Evolutionary conservation across 2,797 vertebrate genomes (phyloP).

Genomic region (Silurus aristotelis): DNA sequence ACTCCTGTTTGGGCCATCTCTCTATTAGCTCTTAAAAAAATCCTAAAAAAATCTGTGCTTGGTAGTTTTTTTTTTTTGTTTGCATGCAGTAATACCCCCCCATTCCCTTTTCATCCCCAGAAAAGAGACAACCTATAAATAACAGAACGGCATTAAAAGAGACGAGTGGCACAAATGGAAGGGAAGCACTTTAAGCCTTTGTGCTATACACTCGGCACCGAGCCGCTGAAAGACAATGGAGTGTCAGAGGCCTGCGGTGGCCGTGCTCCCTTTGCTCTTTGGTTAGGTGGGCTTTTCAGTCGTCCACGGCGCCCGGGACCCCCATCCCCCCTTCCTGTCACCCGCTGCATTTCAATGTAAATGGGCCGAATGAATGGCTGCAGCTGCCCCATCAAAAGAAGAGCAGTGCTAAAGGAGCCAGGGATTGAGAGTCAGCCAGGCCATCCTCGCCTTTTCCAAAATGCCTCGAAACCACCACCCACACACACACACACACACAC

Average conservation of each 20-base stretch:
- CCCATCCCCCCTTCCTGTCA: conserved; percentile 78
- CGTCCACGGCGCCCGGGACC: conserved; percentile 51
- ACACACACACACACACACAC: conserved; percentile 25
- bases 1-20: background rate
- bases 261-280: conserved; percentile 70
- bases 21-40: background rate
- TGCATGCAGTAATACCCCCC: background rate
- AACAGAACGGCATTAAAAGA: conserved; percentile 49
- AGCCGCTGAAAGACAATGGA: conserved; percentile 64
- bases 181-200: conserved; percentile 73
- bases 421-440: conserved; percentile 80
- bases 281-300: conserved; percentile 75
- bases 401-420: conserved; percentile 71
- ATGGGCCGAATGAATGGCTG: conserved; percentile 79
- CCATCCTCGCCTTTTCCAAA: conserved; percentile 60
- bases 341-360: conserved; percentile 83
- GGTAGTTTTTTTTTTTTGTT: background rate
- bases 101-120: conserved; percentile 29
- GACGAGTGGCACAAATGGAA: conserved; percentile 58
- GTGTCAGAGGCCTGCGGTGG: conserved; percentile 59
- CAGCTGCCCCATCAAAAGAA: conserved; percentile 86
- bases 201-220: conserved; percentile 68
- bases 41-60: background rate
- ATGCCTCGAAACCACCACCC: conserved; percentile 27
- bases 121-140: conserved; percentile 32